These are phyloP conservation scores for Tachypleus tridentatus DNA, from an alignment of 1,140 invertebrate species.

Conservation along the genomic window DNA sequence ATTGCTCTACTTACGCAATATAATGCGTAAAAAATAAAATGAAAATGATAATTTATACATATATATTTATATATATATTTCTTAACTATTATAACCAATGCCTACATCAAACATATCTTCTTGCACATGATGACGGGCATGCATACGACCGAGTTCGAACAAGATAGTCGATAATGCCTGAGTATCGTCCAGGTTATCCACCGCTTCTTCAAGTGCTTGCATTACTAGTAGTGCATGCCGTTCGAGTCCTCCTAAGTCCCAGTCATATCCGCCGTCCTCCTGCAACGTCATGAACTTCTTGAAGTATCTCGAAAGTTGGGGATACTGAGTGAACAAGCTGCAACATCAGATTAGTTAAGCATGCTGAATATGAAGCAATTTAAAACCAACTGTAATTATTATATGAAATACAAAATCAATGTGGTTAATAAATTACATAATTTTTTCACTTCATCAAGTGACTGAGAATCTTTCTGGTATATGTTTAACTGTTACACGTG, in stretches of 20 bases:
- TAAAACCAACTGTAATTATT: too few species aligned
- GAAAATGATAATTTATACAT: neutral
- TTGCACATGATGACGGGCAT: constrained; percentile 5
- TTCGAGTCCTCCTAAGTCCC: constrained; percentile 10
- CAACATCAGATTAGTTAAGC: too few species aligned
- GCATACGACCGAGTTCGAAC: constrained; percentile 9
- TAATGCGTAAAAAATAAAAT: too few species aligned
- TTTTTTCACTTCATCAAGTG: too few species aligned
- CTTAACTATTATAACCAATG: neutral
- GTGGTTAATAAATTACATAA: too few species aligned
- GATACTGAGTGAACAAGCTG: constrained; percentile 7
- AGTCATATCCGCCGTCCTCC: constrained; percentile 8
- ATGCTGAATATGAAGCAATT: too few species aligned
- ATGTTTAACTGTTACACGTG: too few species aligned
- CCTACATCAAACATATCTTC: constrained; percentile 12
- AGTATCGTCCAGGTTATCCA: constrained; percentile 10
- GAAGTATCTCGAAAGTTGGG: constrained; percentile 9
- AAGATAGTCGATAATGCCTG: constrained; percentile 5
- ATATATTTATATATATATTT: neutral
- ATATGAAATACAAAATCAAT: too few species aligned
- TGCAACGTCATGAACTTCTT: constrained; percentile 11
- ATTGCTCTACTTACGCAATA: neutral
- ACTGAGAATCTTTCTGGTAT: too few species aligned
- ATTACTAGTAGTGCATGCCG: constrained; percentile 11
- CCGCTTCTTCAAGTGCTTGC: constrained; percentile 10